A percentile compares a stretch with the other conserved stretches of the same genome.
phyloP scores from a whole-genome alignment of 2,797 vertebrate genomes.

The Limnodromus scolopaceus region DNA sequence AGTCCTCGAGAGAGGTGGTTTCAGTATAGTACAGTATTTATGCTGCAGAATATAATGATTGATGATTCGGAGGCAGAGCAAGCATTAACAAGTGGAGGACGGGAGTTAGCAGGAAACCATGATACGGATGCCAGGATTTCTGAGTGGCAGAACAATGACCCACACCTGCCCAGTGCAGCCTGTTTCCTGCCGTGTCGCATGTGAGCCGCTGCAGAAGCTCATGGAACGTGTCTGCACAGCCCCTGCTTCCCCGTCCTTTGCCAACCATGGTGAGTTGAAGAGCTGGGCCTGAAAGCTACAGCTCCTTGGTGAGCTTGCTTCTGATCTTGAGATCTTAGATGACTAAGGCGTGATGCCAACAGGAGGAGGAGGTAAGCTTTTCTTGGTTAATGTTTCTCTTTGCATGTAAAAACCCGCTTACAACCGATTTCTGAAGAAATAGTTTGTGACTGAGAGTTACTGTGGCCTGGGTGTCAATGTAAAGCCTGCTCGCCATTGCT shows the following conservation, averaged over 20 bases:
- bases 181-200: background rate
- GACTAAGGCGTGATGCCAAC: background rate
- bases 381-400: background rate
- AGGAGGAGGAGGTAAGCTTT: background rate
- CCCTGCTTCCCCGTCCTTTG: background rate
- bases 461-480: background rate
- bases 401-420: background rate
- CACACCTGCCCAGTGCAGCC: background rate
- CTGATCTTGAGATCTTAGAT: background rate
- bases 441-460: background rate
- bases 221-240: fast-evolving
- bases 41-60: background rate
- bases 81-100: background rate
- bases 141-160: background rate
- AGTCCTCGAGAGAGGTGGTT: background rate
- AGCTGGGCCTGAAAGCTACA: background rate
- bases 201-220: background rate
- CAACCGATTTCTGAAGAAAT: background rate
- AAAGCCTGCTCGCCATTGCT: background rate
- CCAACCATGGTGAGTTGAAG: background rate
- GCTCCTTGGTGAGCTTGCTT: background rate
- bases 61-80: background rate
- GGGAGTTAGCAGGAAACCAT: background rate
- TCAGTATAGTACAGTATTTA: background rate
- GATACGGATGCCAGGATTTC: background rate